phyloP scores from a whole-genome alignment of 1,140 invertebrate species.

The Chelonus insularis region DNA sequence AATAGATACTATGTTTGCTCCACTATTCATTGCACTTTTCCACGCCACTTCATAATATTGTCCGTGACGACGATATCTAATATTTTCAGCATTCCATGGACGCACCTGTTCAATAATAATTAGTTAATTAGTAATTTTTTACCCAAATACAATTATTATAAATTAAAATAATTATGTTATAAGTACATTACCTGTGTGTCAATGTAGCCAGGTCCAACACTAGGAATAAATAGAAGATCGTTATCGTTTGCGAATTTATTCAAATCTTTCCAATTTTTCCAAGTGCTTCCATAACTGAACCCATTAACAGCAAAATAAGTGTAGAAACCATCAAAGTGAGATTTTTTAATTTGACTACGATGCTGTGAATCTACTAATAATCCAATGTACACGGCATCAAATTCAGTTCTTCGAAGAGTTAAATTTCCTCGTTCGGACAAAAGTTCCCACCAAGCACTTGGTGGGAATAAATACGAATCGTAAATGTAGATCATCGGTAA shows the following conservation, averaged over 20 bases:
- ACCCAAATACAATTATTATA: too few relatives aligned
- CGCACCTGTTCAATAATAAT: conserved; percentile 43
- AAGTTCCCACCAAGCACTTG: conserved; percentile 58
- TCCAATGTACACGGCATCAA: conserved; percentile 65
- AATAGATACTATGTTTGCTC: conserved; percentile 61
- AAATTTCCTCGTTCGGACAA: conserved; percentile 59
- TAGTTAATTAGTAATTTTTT: background rate
- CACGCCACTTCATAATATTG: conserved; percentile 64
- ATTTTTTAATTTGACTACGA: conserved; percentile 59
- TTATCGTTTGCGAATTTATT: conserved; percentile 63
- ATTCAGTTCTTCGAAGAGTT: conserved; percentile 58
- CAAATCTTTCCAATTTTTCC: conserved; percentile 67
- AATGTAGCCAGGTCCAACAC: conserved; percentile 65
- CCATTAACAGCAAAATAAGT: conserved; percentile 66
- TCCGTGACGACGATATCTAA: conserved; percentile 63
- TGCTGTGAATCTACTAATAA: conserved; percentile 57
- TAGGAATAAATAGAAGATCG: conserved; percentile 64
- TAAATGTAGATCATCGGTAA: conserved; percentile 66
- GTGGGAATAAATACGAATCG: conserved; percentile 63
- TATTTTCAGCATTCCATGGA: conserved; percentile 62
- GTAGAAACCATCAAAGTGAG: conserved; percentile 68
- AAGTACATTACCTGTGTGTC: conserved; percentile 57
- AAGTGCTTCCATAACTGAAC: conserved; percentile 65
- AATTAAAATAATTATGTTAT: background rate
- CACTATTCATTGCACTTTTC: conserved; percentile 60